Conservation (phyloP, 1,140 invertebrate genomes). For the Lepidurus couesii region DNA sequence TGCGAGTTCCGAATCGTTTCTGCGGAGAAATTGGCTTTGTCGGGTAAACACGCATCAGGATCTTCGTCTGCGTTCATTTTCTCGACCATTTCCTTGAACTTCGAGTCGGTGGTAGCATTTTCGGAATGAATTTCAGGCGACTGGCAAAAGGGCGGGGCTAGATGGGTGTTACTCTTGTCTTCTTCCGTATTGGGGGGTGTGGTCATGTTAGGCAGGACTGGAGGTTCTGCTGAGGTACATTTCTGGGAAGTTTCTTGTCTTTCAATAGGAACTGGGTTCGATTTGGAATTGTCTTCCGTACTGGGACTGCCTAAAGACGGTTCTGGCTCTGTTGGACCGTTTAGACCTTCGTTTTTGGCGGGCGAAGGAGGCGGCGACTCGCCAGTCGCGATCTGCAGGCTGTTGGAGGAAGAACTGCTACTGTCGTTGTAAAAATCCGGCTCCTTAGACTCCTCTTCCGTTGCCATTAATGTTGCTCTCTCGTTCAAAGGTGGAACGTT, state of each 20-base stretch:
- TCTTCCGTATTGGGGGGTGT: background rate
- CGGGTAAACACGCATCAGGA: background rate
- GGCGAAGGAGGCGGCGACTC: background rate
- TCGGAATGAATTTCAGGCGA: background rate
- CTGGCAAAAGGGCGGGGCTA: background rate
- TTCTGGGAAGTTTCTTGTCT: background rate
- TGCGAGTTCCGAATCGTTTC: background rate
- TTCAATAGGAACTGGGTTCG: background rate
- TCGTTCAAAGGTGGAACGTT: background rate
- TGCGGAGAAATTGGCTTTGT: background rate
- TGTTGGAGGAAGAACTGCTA: background rate
- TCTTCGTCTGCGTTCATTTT: background rate
- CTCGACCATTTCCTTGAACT: background rate
- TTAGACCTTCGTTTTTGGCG: constrained; percentile 7
- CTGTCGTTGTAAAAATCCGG: background rate
- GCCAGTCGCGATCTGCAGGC: background rate
- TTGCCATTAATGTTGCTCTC: background rate
- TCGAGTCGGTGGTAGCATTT: constrained; percentile 1
- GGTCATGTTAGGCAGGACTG: background rate
- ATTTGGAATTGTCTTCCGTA: background rate
- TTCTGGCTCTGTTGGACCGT: background rate
- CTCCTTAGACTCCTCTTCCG: background rate
- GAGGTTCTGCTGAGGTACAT: background rate
- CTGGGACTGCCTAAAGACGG: background rate
- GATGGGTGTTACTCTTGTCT: background rate